These are phyloP conservation scores for Cremastobaeus sp. DNA, from an alignment of 2,888 invertebrate species.

Conservation along the genomic window DNA sequence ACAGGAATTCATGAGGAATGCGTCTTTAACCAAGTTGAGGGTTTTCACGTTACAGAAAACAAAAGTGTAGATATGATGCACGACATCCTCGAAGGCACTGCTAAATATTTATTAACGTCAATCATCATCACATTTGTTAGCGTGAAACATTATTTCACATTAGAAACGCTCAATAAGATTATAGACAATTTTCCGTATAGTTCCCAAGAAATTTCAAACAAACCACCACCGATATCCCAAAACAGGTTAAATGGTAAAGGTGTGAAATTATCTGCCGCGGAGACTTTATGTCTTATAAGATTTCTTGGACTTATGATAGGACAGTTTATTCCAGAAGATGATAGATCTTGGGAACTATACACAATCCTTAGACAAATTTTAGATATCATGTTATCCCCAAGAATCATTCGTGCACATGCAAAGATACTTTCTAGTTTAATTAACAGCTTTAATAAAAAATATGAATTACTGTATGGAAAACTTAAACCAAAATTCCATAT, in stretches of 20 bases:
- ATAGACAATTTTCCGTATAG: constrained; percentile 37
- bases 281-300: constrained; percentile 52
- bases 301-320: constrained; percentile 54
- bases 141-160: constrained; percentile 25
- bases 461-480: constrained; percentile 29
- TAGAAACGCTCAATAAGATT: constrained; percentile 48
- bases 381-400: too few species aligned
- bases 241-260: constrained; percentile 32
- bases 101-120: constrained; percentile 23
- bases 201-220: constrained; percentile 23
- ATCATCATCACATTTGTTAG: constrained; percentile 45
- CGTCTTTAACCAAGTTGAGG: neutral
- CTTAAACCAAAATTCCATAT: constrained; percentile 32
- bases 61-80: constrained; percentile 24
- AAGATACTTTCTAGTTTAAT: constrained; percentile 13
- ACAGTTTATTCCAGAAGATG: constrained; percentile 37
- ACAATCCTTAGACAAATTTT: constrained; percentile 39
- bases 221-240: constrained; percentile 27
- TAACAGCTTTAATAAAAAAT: constrained; percentile 38
- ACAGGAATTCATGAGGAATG: neutral
- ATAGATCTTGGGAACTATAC: constrained; percentile 51
- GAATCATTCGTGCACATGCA: constrained; percentile 26
- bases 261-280: constrained; percentile 45
- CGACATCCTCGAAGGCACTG: constrained; percentile 26
- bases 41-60: constrained; percentile 22